These are phyloP conservation scores for Rhinichthys klamathensis DNA, from an alignment of 2,113 vertebrate genomes.

Conservation along the genomic window DNA sequence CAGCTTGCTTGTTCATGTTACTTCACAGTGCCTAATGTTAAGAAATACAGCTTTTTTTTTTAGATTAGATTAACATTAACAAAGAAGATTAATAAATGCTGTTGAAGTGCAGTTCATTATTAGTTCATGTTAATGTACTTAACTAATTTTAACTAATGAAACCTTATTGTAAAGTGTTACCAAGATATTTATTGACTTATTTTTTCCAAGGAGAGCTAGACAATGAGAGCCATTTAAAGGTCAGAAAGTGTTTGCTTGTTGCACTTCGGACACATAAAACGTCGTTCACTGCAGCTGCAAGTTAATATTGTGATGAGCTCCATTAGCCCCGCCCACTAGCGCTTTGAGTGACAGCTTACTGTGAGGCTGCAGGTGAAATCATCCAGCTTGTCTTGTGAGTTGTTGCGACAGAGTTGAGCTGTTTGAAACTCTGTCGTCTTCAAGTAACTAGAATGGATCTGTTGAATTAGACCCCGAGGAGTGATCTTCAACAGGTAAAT, in stretches of 20 bases:
- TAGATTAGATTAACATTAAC: no score
- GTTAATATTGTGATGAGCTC: background rate
- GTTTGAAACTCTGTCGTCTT: background rate
- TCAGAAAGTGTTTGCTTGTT: background rate
- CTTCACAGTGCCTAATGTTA: no score
- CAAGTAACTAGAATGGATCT: constrained; percentile 29
- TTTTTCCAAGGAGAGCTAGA: no score
- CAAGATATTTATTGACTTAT: no score
- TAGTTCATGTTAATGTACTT: no score
- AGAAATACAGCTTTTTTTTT: no score
- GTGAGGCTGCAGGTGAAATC: constrained; percentile 4
- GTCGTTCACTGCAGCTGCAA: background rate
- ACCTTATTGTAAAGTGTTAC: no score
- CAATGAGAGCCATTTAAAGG: no score
- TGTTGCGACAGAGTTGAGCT: constrained; percentile 16
- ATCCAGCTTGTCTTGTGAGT: background rate
- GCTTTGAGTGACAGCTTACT: background rate
- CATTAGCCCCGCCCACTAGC: constrained; percentile 7
- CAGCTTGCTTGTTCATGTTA: no score
- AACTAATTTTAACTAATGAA: no score
- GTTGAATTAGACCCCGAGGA: background rate
- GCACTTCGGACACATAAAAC: background rate
- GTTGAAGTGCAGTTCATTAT: no score
- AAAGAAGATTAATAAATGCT: no score
- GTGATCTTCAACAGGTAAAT: constrained; percentile 43